These are phyloP conservation scores for Calephelis perditalis DNA, from an alignment of 2,888 invertebrate species.

Conservation along the genomic window DNA sequence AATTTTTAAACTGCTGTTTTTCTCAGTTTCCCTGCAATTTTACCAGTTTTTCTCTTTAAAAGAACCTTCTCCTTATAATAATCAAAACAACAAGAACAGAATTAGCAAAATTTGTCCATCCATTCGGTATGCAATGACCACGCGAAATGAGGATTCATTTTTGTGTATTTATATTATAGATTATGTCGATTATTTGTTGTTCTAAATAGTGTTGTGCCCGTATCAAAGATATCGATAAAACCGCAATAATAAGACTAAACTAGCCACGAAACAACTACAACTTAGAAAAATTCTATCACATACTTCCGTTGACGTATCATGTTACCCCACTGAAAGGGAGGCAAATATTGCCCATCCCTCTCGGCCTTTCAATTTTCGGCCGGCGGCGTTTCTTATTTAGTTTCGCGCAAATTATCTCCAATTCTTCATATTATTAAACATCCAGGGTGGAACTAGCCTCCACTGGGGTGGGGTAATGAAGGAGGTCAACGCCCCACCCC, in stretches of 20 bases:
- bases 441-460: conserved; percentile 69
- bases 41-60: too few relatives aligned
- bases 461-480: conserved; percentile 59
- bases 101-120: too few relatives aligned
- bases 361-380: conserved; percentile 75
- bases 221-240: background rate
- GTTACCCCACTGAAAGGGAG: conserved; percentile 23
- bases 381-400: conserved; percentile 74
- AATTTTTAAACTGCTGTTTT: too few relatives aligned
- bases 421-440: conserved; percentile 79
- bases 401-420: conserved; percentile 79
- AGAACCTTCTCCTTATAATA: too few relatives aligned
- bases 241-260: conserved; percentile 4
- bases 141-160: too few relatives aligned
- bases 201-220: background rate
- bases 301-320: conserved; percentile 17
- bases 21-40: too few relatives aligned
- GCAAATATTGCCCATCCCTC: conserved; percentile 30
- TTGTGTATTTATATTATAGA: too few relatives aligned
- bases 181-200: too few relatives aligned
- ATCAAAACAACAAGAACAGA: too few relatives aligned
- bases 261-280: conserved; percentile 4
- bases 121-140: too few relatives aligned
- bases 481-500: conserved; percentile 65
- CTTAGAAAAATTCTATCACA: conserved; percentile 14